A percentile compares a stretch with the other conserved stretches of the same genome.
These are phyloP conservation scores for Cydia pomonella DNA, from an alignment of 1,140 invertebrate species.

Conservation along the genomic window DNA sequence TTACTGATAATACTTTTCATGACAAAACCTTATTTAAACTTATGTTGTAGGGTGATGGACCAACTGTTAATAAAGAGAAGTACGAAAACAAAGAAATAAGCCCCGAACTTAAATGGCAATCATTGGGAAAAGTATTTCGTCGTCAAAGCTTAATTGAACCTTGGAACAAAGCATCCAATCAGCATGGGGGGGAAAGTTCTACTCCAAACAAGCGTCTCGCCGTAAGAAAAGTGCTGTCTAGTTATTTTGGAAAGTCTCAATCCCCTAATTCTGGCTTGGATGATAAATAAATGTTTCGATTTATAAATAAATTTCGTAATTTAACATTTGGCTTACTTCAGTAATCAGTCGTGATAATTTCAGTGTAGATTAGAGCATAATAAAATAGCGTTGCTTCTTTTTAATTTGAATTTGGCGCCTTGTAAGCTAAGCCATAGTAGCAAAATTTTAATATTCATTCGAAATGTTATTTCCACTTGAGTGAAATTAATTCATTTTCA, in stretches of 20 bases:
- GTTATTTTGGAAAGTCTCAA: slow-evolving; percentile 58
- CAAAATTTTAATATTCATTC: background rate
- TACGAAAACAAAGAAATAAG: slow-evolving; percentile 65
- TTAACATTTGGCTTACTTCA: slow-evolving; percentile 27
- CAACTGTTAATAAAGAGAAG: slow-evolving; percentile 61
- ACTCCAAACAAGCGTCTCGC: slow-evolving; percentile 60
- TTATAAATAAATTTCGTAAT: slow-evolving; percentile 13
- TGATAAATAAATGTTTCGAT: slow-evolving; percentile 39
- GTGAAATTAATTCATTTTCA: slow-evolving; percentile 8
- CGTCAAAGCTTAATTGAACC: slow-evolving; percentile 69
- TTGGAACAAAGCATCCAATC: slow-evolving; percentile 57
- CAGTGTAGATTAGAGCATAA: background rate
- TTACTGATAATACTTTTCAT: too few relatives aligned
- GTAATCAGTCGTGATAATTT: background rate
- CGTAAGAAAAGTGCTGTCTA: slow-evolving; percentile 64
- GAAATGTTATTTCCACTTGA: slow-evolving; percentile 4
- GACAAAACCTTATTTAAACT: background rate
- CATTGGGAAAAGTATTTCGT: slow-evolving; percentile 72
- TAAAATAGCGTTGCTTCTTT: background rate
- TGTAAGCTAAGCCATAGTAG: background rate
- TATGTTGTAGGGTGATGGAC: slow-evolving; percentile 62
- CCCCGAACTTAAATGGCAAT: slow-evolving; percentile 75
- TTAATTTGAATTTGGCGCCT: background rate
- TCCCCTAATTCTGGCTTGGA: slow-evolving; percentile 53
- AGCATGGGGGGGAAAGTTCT: slow-evolving; percentile 63